A percentile compares a stretch with the other conserved stretches of the same genome.
These are phyloP conservation scores for Pithys albifrons DNA, from an alignment of 2,113 vertebrate species.

Conservation along the genomic window DNA sequence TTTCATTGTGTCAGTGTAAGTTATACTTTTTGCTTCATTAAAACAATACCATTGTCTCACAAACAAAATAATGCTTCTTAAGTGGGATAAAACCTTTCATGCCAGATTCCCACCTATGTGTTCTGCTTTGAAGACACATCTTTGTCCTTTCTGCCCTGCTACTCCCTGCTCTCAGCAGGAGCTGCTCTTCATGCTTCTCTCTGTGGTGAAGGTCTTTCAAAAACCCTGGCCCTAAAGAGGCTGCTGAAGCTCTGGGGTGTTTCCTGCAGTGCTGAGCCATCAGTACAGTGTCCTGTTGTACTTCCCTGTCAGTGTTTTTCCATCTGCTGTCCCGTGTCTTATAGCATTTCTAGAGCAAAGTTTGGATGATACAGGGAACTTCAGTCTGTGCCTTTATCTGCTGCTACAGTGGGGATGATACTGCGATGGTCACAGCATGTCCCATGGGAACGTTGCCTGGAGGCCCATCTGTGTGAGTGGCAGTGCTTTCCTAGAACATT, in stretches of 20 bases:
- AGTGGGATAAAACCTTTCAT: background rate
- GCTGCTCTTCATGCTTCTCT: background rate
- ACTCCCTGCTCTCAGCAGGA: background rate
- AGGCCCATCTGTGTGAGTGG: background rate
- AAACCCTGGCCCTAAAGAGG: background rate
- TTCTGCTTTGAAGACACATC: accelerated
- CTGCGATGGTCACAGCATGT: background rate
- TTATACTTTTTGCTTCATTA: background rate
- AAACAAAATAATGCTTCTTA: background rate
- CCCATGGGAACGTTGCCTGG: accelerated
- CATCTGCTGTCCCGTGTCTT: background rate
- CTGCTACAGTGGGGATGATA: background rate
- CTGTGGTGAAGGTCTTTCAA: background rate
- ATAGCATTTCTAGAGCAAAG: background rate
- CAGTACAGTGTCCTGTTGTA: too few species aligned
- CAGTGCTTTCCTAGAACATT: background rate
- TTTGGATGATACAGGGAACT: background rate
- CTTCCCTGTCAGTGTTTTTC: background rate
- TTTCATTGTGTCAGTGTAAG: background rate
- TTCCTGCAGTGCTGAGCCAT: background rate
- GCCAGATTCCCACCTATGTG: accelerated
- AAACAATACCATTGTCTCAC: background rate
- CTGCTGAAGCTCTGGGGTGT: background rate
- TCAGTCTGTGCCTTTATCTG: background rate
- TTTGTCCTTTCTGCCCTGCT: background rate